These are phyloP conservation scores for Ceratina calcarata DNA, from an alignment of 1,140 invertebrate species.

Conservation along the genomic window DNA sequence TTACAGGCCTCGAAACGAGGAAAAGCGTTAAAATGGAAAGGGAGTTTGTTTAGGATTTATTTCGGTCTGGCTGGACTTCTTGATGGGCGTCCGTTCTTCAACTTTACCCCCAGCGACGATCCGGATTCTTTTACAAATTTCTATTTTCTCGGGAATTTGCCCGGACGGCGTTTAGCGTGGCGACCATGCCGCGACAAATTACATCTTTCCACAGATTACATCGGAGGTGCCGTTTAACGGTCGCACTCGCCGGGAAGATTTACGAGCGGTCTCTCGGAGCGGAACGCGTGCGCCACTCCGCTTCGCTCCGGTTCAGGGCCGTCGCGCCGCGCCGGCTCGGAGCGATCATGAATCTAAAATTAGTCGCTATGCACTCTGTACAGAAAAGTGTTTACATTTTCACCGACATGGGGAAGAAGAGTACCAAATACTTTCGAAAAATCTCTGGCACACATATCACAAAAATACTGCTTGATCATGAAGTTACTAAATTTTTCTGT, in stretches of 20 bases:
- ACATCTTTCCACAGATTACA: slow-evolving; percentile 44
- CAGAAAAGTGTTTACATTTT: slow-evolving; percentile 42
- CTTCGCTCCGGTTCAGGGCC: not conserved
- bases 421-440: slow-evolving; percentile 41
- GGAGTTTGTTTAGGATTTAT: not conserved
- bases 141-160: slow-evolving; percentile 27
- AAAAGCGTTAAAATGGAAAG: not conserved
- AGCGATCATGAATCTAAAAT: slow-evolving; percentile 48
- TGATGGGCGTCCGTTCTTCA: not conserved
- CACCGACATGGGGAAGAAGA: slow-evolving; percentile 33
- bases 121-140: slow-evolving; percentile 11
- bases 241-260: slow-evolving; percentile 37
- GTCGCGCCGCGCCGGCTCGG: not conserved
- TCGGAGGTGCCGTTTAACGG: slow-evolving; percentile 42
- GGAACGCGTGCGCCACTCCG: slow-evolving; percentile 1
- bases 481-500: not conserved
- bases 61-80: not conserved
- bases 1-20: no score
- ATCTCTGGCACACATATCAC: no score
- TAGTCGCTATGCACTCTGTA: slow-evolving; percentile 8
- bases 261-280: slow-evolving; percentile 16
- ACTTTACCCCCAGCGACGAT: not conserved
- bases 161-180: not conserved
- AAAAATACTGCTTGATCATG: no score
- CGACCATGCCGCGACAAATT: slow-evolving; percentile 27